Evolutionary conservation across 2,113 vertebrate genomes (phyloP), one percentile per base, ranked within the genome.

Genomic region (Bos indicus): DNA sequence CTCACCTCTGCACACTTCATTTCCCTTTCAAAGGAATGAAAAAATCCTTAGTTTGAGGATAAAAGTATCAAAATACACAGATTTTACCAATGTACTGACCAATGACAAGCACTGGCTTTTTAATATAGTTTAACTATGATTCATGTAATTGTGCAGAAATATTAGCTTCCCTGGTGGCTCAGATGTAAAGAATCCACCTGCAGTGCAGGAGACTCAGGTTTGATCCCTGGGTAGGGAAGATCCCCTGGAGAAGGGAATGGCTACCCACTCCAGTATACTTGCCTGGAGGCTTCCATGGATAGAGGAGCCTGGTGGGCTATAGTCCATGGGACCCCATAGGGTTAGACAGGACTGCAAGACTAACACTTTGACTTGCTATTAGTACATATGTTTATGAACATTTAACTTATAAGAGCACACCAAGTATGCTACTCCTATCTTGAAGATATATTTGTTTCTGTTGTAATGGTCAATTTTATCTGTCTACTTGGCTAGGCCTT

Each of bases 21-120:
- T 88, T 77, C 23, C 43, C 52, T 78, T 92, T 84, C 28, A 91
- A 95, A 88, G 67, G 82, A 88, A 96, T 59, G 40, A 74, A 77
- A 21, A 71, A 88, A 91, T 91, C 36, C 17, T 97, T 86, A 71
- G 15, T 81, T 54, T 43, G 10, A 97, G 46, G 51, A 94, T 43
- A 81, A 19, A 97, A 93, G 6, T 92, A 26, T 80, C 52, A 90
- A 98, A 96, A 89, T 80, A 95, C 14, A 84, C 28, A 84, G 28
- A 77, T 46, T 60, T 88, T 74, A n/a, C 33, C 51, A 89, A 86
- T 28, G n/a, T 48, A 83, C 14, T 83, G 48, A 92, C 7, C 12
- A 82, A 57, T 51, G 56, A 88, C 12, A 96, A 46, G 30, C 7
- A 67, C 15, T 51, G 17, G 11, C 11, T 15, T 48, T 36, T 7